Evolutionary conservation across 2,888 invertebrate genomes (phyloP).

Genomic region (Mesoligia furuncula): DNA sequence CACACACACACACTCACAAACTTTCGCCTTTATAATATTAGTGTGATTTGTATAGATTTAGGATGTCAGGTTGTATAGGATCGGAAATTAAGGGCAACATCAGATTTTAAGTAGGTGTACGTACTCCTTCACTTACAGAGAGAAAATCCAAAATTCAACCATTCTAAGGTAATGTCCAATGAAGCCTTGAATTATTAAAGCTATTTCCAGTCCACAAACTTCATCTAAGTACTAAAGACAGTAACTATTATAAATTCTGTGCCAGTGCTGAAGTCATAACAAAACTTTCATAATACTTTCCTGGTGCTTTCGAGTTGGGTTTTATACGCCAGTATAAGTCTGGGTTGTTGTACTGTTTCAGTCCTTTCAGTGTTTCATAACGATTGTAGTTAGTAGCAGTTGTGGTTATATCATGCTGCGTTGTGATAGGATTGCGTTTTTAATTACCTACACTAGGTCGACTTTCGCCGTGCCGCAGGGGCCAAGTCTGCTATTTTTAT

Average conservation of each 20-base stretch:
- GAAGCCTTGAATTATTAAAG: not conserved
- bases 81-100: too few relatives aligned
- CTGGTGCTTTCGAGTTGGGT: constrained; percentile 15
- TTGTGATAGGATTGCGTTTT: not conserved
- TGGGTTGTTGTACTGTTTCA: constrained; percentile 3
- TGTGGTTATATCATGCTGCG: not conserved
- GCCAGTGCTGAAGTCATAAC: constrained; percentile 19
- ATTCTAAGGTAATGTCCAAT: not conserved
- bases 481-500: too few relatives aligned
- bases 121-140: too few relatives aligned
- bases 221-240: constrained; percentile 7
- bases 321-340: constrained; percentile 18
- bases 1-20: too few relatives aligned
- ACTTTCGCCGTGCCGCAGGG: too few relatives aligned
- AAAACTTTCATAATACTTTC: constrained; percentile 26
- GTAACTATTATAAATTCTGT: constrained; percentile 39
- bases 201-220: constrained; percentile 14
- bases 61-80: too few relatives aligned
- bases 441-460: not conserved
- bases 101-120: too few relatives aligned
- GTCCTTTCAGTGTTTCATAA: constrained; percentile 22
- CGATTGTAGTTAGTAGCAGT: not conserved
- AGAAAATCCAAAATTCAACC: not conserved
- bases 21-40: too few relatives aligned
- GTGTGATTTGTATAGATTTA: too few relatives aligned